Evolutionary conservation across 2,113 vertebrate species (phyloP), one percentile per base, ranked within the genome.

Genomic region (Hippocampus abdominalis): DNA sequence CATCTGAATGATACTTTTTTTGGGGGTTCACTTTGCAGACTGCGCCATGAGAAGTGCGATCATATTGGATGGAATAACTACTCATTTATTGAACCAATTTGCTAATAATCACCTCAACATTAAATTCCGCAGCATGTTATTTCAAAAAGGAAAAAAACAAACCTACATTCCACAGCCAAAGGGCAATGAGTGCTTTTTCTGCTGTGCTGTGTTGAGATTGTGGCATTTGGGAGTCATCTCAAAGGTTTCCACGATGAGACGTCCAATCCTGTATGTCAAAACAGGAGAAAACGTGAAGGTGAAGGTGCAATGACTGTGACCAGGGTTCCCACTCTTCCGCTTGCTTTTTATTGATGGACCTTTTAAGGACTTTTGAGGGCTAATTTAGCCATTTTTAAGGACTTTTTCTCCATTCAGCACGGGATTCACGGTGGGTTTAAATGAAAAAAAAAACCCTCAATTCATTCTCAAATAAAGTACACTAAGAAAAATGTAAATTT

Each of bases 301-400:
- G 68, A 73, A 46, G 66, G 29, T 81, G 83, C 70, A 16, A 70
- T 77, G 75, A 63, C 23, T 48, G n/a, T n/a, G n/a, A n/a, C n/a
- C n/a, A n/a, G n/a, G n/a, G n/a, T n/a, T n/a, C n/a, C n/a, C n/a
- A n/a, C n/a, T n/a, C n/a, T n/a, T n/a, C n/a, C n/a, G n/a, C n/a
- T n/a, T n/a, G n/a, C n/a, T n/a, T n/a, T n/a, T n/a, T n/a, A n/a
- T n/a, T n/a, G n/a, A n/a, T n/a, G n/a, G n/a, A n/a, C n/a, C n/a
- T n/a, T n/a, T n/a, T n/a, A n/a, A n/a, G n/a, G n/a, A n/a, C n/a
- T n/a, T n/a, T n/a, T n/a, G n/a, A n/a, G n/a, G n/a, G n/a, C n/a
- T n/a, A n/a, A n/a, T n/a, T n/a, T n/a, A n/a, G n/a, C n/a, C n/a
- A n/a, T n/a, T n/a, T n/a, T n/a, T n/a, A n/a, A n/a, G n/a, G n/a